Percentiles rank a stretch among this genome's conserved stretches.
Conservation (phyloP, 2,888 invertebrate genomes). For the Mantis religiosa region DNA sequence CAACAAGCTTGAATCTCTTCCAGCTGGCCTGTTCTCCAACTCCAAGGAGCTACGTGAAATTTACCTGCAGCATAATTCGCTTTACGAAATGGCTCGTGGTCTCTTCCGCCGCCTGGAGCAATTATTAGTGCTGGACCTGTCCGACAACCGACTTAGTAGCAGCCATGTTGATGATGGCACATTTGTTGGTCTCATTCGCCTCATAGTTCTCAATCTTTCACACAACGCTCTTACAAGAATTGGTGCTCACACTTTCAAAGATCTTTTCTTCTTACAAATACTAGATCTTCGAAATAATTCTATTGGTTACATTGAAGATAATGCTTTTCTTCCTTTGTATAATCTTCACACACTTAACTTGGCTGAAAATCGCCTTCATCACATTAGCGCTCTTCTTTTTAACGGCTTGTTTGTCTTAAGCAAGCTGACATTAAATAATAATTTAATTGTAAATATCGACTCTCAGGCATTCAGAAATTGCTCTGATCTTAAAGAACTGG, state of each 20-base stretch:
- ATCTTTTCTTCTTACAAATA: constrained; percentile 80
- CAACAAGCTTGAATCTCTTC: constrained; percentile 76
- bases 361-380: constrained; percentile 80
- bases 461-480: constrained; percentile 81
- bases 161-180: constrained; percentile 81
- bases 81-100: constrained; percentile 76
- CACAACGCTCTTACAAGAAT: constrained; percentile 81
- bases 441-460: constrained; percentile 74
- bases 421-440: constrained; percentile 80
- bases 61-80: constrained; percentile 78
- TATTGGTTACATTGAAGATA: constrained; percentile 83
- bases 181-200: constrained; percentile 76
- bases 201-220: constrained; percentile 79
- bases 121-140: constrained; percentile 76
- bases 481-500: constrained; percentile 81
- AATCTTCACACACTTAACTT: constrained; percentile 85
- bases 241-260: constrained; percentile 80
- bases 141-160: constrained; percentile 79
- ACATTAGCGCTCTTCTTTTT: constrained; percentile 75
- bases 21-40: constrained; percentile 75
- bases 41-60: constrained; percentile 78
- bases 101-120: constrained; percentile 81
- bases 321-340: constrained; percentile 81
- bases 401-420: constrained; percentile 79
- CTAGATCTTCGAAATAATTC: constrained; percentile 82